These are phyloP conservation scores for Campylorhamphus procurvoides DNA, from an alignment of 2,113 vertebrate genomes.

Conservation along the genomic window DNA sequence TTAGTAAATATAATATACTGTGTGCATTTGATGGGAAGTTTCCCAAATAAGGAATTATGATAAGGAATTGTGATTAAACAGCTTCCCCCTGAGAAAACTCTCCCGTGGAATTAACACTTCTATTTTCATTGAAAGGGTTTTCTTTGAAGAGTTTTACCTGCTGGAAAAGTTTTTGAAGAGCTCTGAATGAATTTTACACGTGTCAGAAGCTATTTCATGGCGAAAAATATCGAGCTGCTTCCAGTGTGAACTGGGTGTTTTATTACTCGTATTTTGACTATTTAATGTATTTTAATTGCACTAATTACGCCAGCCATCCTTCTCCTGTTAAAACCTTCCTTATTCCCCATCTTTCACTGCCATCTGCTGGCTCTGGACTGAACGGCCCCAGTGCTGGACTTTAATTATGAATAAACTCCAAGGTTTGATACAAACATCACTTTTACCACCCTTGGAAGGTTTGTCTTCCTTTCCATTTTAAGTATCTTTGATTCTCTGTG, in stretches of 20 bases:
- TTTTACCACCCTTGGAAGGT: background rate
- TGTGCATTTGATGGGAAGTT: background rate
- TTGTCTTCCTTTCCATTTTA: background rate
- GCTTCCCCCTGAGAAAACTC: no score
- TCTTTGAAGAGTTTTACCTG: background rate
- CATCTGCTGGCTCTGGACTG: background rate
- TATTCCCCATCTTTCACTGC: background rate
- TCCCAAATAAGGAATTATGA: no score
- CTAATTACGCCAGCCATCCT: background rate
- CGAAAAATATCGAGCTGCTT: background rate
- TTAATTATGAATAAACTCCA: background rate
- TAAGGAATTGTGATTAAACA: no score
- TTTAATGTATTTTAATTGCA: background rate
- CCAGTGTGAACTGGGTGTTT: background rate
- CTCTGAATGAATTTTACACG: background rate
- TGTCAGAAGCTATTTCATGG: background rate
- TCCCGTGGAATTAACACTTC: no score
- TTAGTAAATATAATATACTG: background rate
- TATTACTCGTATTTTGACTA: background rate
- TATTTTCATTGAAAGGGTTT: background rate
- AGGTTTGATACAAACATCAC: background rate
- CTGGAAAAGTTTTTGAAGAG: background rate
- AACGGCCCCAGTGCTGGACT: fast-evolving
- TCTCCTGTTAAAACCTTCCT: background rate
- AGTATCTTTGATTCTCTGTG: background rate